Evolutionary conservation across 2,888 invertebrate species (phyloP), one percentile per base, ranked within the genome.

Genomic region (Eremobia ochroleuca): DNA sequence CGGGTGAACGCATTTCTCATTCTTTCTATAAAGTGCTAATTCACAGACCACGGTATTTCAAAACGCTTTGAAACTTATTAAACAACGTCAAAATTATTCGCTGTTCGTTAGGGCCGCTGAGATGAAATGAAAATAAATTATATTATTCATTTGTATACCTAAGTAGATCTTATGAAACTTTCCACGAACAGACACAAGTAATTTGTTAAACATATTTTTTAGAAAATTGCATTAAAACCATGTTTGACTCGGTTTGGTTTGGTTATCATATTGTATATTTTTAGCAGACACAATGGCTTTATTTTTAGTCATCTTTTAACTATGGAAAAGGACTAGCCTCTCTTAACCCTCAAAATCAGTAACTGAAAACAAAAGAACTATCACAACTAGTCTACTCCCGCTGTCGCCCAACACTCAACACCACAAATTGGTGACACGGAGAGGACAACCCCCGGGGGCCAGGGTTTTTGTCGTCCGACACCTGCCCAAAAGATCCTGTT

Each of bases 401-500:
- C 89, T 82, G 43, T 31, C 43, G 28, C 4, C 37, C 66, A 25
- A 92, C 18, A 59, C 90, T 92, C 91, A 87, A 18, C 49, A 79
- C 72, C 65, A 72, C 81, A 83, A 89, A 90, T 88, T 82, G 87
- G 90, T 91, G 85, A 85, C 85, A 87, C 87, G 90, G 88, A 89
- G 88, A 88, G 91, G 91, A 88, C 90, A 88, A 90, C 92, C 94
- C 91, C 91, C 72, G 85, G 93, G 94, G 93, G 91, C 87, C 90
- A 82, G 87, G 89, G 93, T 92, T 93, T 94, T 93, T 93, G 95
- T 94, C 93, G 93, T 91, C 91, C 92, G 94, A 94, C 96, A 95
- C 95, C 96, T 95, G 95, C 92, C 93, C 92, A 89, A 92, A 91
- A 93, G 93, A 94, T 94, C 92, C 89, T 89, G 91, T 94, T 94